Percentiles rank a stretch among this genome's conserved stretches.
These are phyloP conservation scores for Drosophila malerkotliana DNA, from an alignment of 1,140 invertebrate genomes.

Conservation along the genomic window DNA sequence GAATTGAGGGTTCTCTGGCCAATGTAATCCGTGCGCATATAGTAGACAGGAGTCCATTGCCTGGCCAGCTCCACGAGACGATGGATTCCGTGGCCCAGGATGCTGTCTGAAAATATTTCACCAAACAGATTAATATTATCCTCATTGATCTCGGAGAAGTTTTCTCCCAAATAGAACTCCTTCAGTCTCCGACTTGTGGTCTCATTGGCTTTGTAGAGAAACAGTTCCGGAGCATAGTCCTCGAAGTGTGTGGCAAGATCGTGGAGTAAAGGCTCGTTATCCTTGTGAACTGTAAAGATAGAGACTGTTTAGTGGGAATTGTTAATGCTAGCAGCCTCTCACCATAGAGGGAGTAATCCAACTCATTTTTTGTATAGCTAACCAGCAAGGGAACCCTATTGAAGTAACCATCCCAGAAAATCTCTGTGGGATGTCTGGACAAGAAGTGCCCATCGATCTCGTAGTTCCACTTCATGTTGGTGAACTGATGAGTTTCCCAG, in stretches of 20 bases:
- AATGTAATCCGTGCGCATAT: constrained; percentile 84
- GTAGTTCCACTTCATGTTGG: constrained; percentile 78
- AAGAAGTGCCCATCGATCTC: constrained; percentile 66
- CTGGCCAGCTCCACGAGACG: constrained; percentile 84
- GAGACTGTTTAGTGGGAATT: not conserved
- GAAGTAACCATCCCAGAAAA: constrained; percentile 85
- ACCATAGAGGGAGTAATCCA: constrained; percentile 86
- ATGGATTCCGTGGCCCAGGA: constrained; percentile 85
- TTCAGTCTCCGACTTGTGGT: constrained; percentile 27
- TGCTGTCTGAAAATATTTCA: constrained; percentile 83
- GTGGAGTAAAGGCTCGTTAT: constrained; percentile 53
- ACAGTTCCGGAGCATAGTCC: constrained; percentile 67
- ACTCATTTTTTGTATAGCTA: constrained; percentile 87
- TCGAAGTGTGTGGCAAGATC: constrained; percentile 61
- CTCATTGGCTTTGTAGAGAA: constrained; percentile 67
- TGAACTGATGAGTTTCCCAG: constrained; percentile 65
- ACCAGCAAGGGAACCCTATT: constrained; percentile 87
- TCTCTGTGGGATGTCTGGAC: constrained; percentile 84
- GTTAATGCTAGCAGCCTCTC: not conserved
- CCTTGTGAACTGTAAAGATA: constrained; percentile 39
- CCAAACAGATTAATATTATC: constrained; percentile 56
- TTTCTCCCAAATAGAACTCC: constrained; percentile 50
- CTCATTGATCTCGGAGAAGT: constrained; percentile 13
- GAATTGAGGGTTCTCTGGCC: constrained; percentile 43
- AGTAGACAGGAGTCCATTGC: constrained; percentile 84